Conservation (phyloP, 2,113 vertebrate species). For the Pseudopodoces humilis region DNA sequence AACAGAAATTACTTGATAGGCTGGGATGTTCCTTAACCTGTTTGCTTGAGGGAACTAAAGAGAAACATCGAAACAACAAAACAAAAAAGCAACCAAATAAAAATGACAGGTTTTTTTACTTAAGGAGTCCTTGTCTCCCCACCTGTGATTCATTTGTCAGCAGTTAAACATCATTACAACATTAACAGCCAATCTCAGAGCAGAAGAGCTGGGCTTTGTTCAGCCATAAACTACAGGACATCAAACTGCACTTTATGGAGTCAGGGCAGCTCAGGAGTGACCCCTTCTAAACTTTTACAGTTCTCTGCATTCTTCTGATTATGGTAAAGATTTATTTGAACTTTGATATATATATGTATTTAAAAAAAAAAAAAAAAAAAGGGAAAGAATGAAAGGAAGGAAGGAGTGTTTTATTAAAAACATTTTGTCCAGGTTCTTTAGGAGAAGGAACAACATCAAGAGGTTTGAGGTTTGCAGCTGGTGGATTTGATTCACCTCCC, state of each 20-base stretch:
- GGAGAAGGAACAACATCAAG: neutral
- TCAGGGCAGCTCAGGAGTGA: neutral
- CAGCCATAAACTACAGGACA: constrained; percentile 48
- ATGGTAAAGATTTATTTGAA: constrained; percentile 54
- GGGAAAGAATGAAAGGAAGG: neutral
- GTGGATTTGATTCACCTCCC: neutral
- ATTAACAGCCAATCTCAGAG: constrained; percentile 30
- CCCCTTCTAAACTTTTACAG: constrained; percentile 47
- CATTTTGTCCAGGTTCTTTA: neutral
- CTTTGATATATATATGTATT: constrained; percentile 35
- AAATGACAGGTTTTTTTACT: neutral
- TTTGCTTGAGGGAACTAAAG: neutral
- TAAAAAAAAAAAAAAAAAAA: neutral
- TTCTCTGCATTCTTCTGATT: constrained; percentile 67
- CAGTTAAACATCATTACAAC: constrained; percentile 51
- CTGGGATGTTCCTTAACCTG: neutral
- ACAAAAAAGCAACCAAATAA: neutral
- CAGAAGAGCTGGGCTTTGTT: constrained; percentile 25
- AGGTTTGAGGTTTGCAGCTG: neutral
- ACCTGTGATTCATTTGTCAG: constrained; percentile 51
- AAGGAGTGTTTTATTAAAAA: constrained; percentile 36
- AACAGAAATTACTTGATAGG: neutral
- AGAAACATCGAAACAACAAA: neutral
- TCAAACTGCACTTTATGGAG: constrained; percentile 33
- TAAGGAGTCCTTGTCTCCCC: neutral